These are phyloP conservation scores for Spialia ferax DNA, from an alignment of 2,888 invertebrate genomes.

Conservation along the genomic window DNA sequence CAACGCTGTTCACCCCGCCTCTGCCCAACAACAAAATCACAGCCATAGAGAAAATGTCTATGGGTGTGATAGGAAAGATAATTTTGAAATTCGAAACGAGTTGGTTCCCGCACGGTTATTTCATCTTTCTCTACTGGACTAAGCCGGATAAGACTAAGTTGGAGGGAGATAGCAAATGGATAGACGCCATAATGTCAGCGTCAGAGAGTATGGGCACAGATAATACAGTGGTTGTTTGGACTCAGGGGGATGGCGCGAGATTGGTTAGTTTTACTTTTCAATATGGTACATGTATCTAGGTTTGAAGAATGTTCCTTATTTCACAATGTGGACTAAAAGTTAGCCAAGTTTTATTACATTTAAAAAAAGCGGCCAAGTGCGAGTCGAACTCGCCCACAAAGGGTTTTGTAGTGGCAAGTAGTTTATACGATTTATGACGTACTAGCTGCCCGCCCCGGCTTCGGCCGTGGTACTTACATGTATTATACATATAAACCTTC, in stretches of 20 bases:
- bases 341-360: too few relatives aligned
- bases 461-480: too few relatives aligned
- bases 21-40: conserved; percentile 80
- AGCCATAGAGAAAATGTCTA: conserved; percentile 85
- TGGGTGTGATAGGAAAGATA: conserved; percentile 89
- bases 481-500: too few relatives aligned
- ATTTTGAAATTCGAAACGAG: conserved; percentile 86
- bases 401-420: too few relatives aligned
- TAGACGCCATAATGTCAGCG: not conserved
- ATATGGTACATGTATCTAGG: too few relatives aligned
- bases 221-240: conserved; percentile 23
- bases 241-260: conserved; percentile 6
- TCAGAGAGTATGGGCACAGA: not conserved
- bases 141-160: conserved; percentile 2
- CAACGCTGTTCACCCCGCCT: conserved; percentile 82
- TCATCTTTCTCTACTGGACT: conserved; percentile 19
- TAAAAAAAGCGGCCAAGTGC: too few relatives aligned
- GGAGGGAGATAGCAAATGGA: conserved; percentile 10
- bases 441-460: too few relatives aligned
- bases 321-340: too few relatives aligned
- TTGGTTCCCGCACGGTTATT: conserved; percentile 89
- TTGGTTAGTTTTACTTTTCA: conserved; percentile 31
- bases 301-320: too few relatives aligned
- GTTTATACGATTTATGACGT: too few relatives aligned
- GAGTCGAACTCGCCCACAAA: too few relatives aligned